phyloP scores from a whole-genome alignment of 2,888 invertebrate genomes.

The Megalurothrips usitatus region DNA sequence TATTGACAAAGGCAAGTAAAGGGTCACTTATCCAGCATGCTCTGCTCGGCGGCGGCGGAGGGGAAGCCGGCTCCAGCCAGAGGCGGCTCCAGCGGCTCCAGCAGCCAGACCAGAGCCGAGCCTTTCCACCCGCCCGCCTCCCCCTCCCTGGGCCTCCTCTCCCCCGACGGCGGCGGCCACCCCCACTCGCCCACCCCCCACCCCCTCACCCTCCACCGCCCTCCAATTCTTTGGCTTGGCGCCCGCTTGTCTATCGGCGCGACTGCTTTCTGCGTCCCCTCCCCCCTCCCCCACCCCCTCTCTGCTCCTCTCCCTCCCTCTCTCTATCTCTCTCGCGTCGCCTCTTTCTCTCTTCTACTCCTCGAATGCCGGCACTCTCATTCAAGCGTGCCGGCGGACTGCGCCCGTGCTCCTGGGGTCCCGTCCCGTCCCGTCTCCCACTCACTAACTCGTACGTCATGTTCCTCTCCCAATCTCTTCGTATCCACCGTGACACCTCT shows the following conservation, averaged over 20 bases:
- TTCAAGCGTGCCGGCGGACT: not conserved
- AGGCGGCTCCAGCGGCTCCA: too few species aligned
- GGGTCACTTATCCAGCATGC: not conserved
- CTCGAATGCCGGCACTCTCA: slow-evolving; percentile 6
- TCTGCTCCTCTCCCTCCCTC: not conserved
- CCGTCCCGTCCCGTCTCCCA: not conserved
- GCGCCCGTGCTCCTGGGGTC: not conserved
- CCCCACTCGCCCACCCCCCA: not conserved
- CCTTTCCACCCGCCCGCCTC: not conserved
- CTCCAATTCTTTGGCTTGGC: slow-evolving; percentile 26
- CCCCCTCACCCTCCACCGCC: not conserved
- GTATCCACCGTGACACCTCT: slow-evolving; percentile 18
- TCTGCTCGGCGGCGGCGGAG: too few species aligned
- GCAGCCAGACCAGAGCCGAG: not conserved
- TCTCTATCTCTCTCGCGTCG: too few species aligned
- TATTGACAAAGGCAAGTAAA: not conserved
- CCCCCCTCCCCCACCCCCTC: not conserved
- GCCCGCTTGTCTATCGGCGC: slow-evolving; percentile 21
- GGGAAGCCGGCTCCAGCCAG: too few species aligned
- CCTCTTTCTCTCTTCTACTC: too few species aligned
- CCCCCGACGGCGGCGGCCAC: not conserved
- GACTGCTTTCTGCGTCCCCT: not conserved
- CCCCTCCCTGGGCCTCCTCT: not conserved
- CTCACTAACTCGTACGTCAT: slow-evolving; percentile 23
- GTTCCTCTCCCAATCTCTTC: slow-evolving; percentile 24